phyloP scores from a whole-genome alignment of 2,797 vertebrate species.

The Sternarchorhynchus goeldii region DNA sequence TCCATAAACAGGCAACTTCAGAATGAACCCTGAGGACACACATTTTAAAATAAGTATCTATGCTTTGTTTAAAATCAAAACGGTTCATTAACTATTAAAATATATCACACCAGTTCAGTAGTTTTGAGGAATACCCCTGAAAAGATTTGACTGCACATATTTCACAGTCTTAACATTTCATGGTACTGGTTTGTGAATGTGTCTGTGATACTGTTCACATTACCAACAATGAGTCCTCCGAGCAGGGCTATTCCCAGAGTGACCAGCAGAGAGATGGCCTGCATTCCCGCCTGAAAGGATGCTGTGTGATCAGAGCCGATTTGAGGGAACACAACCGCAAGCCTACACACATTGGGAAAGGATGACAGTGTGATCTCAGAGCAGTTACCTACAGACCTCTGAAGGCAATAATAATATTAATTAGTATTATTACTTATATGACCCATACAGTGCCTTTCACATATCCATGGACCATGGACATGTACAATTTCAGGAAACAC shows the following conservation, averaged over 20 bases:
- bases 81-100: too few relatives aligned
- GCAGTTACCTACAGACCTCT: too few relatives aligned
- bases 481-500: neutral
- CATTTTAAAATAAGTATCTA: neutral
- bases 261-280: conserved; percentile 79
- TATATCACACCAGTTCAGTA: too few relatives aligned
- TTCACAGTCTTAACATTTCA: neutral
- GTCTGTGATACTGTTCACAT: conserved; percentile 53
- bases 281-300: conserved; percentile 69
- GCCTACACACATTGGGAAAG: conserved; percentile 60
- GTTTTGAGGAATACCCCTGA: neutral
- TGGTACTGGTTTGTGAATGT: neutral
- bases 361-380: neutral
- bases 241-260: conserved; percentile 79
- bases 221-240: conserved; percentile 84
- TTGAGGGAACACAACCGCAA: conserved; percentile 78
- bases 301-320: conserved; percentile 46
- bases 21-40: conserved; percentile 75
- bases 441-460: too few relatives aligned
- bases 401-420: too few relatives aligned
- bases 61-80: neutral
- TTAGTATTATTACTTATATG: too few relatives aligned
- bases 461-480: too few relatives aligned
- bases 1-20: conserved; percentile 77
- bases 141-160: neutral